Base-by-base conservation (phyloP, 2,797 vertebrate species). In the Triplophysa bombifrons region DNA sequence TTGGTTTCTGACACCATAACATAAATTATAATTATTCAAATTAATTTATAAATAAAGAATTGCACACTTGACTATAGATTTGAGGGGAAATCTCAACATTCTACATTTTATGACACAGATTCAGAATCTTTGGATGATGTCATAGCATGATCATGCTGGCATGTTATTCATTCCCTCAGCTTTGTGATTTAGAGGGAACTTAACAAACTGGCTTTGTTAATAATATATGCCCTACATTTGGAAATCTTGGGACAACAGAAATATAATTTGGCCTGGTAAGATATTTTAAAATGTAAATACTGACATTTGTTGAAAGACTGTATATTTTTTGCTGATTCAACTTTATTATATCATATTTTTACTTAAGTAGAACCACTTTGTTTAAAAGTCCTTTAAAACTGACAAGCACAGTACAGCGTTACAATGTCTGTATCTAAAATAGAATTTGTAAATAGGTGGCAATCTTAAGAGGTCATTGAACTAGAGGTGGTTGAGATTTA, bases 401-500 rank as follows among this genome's bases (percentile, higher is more conserved):
- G 34, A 38, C 22, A 13, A 27, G 25, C 27, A 60, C 27, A 61
- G 22, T 30, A 34, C 5, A 63, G 12, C 44, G 13, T 34, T 38
- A 3, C 60, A n/a, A 38, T 64, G 48, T 65, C 64, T 75, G 30
- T n/a, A 19, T 11, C 12, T 64, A 11, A 41, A 10, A 34, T 16
- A 8, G 11, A n/a, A 19, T 63, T n/a, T 34, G 12, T 51, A 27
- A 38, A 44, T 66, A 7, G 5, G 22, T 68, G 66, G 48, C 46
- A 14, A 60, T 70, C 44, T 17, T 72, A 55, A 80, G 3, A 85
- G 82, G 84, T 78, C 82, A 76, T 72, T 80, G 73, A 85, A 85
- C 84, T 87, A 76, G 51, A 70, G 80, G 68, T 85, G 85, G 70
- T 73, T 72, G 63, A 10, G 41, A 84, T 92, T 92, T 90, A 58